A percentile compares a stretch with the other conserved stretches of the same genome.
phyloP scores from a whole-genome alignment of 2,797 vertebrate species.

The Gymnothorax javanicus region DNA sequence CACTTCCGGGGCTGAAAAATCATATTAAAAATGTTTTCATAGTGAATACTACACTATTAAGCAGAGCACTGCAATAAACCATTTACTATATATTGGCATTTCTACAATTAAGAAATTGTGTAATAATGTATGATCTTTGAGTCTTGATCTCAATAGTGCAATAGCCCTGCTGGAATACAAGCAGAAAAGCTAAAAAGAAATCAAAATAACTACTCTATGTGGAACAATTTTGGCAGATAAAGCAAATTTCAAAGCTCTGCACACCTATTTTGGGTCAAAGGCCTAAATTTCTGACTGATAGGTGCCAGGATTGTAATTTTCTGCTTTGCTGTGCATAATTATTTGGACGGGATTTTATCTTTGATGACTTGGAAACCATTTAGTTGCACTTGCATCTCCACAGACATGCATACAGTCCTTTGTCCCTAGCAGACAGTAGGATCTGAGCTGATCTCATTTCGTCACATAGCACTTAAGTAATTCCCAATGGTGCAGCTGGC shows the following conservation, averaged over 20 bases:
- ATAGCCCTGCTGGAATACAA: not conserved
- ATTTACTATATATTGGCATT: not conserved
- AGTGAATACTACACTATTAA: not conserved
- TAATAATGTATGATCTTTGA: not conserved
- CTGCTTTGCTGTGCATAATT: not conserved
- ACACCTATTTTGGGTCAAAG: not conserved
- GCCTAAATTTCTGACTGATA: not conserved
- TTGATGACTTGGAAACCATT: not conserved
- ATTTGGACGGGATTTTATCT: not conserved
- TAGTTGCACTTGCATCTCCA: not conserved
- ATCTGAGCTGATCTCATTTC: constrained; percentile 27
- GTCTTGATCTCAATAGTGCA: not conserved
- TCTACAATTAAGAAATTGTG: not conserved
- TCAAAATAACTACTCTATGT: not conserved
- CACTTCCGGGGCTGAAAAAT: constrained; percentile 89
- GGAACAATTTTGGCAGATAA: not conserved
- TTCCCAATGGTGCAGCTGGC: constrained; percentile 53
- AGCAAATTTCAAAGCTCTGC: not conserved
- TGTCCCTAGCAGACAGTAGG: not conserved
- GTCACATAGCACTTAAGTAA: constrained; percentile 59
- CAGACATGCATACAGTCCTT: not conserved
- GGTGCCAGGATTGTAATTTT: not conserved
- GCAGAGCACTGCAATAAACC: not conserved
- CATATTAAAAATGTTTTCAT: not conserved
- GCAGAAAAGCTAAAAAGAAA: not conserved